Percentiles rank a stretch among this genome's conserved stretches.
Evolutionary conservation across 2,888 invertebrate species (phyloP).

Genomic region (Chloromyia formosa): DNA sequence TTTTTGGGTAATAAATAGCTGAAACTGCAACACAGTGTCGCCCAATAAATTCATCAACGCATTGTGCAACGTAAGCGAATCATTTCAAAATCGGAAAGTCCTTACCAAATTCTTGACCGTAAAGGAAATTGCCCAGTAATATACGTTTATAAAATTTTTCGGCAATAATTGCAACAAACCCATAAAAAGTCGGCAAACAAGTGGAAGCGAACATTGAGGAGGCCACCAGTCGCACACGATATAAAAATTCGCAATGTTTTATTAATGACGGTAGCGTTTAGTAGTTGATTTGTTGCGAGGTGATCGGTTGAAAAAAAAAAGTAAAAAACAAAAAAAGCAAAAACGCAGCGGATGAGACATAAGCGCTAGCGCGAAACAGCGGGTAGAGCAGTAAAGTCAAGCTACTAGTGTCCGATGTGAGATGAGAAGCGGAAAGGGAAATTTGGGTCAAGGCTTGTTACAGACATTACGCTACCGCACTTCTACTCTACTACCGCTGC

Average conservation of each 20-base stretch:
- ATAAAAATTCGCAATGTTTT: constrained; percentile 6
- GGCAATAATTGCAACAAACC: background rate
- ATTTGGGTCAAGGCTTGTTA: constrained; percentile 42
- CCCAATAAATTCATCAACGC: background rate
- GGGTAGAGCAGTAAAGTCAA: background rate
- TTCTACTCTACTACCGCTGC: background rate
- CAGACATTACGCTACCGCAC: constrained; percentile 49
- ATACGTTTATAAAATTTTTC: background rate
- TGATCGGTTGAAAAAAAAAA: background rate
- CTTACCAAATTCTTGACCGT: constrained; percentile 32
- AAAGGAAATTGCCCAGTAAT: constrained; percentile 22
- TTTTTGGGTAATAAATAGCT: background rate
- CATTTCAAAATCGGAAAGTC: background rate
- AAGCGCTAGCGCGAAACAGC: constrained; percentile 20
- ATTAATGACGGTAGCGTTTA: constrained; percentile 11
- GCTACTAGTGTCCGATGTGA: background rate
- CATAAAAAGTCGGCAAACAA: background rate
- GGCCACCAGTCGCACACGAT: background rate
- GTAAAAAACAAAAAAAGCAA: background rate
- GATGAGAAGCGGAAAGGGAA: constrained; percentile 40
- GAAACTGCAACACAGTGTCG: background rate
- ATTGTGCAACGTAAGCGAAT: background rate
- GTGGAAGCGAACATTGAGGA: background rate
- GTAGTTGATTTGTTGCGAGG: constrained; percentile 4
- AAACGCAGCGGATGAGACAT: constrained; percentile 3